Conservation (phyloP, 2,888 invertebrate species). For the Balanococcus diminutus region DNA sequence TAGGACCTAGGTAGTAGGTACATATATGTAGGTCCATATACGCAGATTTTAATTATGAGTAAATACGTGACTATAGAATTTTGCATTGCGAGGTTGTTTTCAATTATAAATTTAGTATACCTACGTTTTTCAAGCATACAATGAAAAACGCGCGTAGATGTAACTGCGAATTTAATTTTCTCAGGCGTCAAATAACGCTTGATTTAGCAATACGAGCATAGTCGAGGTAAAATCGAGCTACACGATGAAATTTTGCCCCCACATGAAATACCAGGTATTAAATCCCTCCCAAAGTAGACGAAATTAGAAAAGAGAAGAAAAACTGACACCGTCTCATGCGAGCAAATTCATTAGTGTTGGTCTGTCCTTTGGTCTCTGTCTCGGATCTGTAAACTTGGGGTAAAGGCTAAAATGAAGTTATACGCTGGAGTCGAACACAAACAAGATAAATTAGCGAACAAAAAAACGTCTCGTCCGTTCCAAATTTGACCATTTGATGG, state of each 20-base stretch:
- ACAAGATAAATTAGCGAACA: background rate
- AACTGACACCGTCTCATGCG: background rate
- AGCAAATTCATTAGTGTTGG: background rate
- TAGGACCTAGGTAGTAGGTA: background rate
- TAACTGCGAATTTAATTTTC: constrained; percentile 4
- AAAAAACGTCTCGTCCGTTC: background rate
- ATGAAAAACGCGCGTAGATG: background rate
- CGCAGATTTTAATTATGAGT: background rate
- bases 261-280: background rate
- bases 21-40: background rate
- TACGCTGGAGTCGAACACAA: background rate
- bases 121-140: background rate
- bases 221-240: background rate
- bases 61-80: constrained; percentile 1
- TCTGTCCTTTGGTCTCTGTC: background rate
- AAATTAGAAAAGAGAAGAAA: background rate
- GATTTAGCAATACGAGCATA: background rate
- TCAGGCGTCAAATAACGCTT: background rate
- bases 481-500: background rate
- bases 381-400: background rate
- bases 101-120: constrained; percentile 8
- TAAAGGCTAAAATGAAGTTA: background rate
- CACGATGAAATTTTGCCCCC: constrained; percentile 11
- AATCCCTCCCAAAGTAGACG: background rate
- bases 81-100: background rate